Conservation (phyloP, 2,797 vertebrate genomes). For the Diplodus sargus region DNA sequence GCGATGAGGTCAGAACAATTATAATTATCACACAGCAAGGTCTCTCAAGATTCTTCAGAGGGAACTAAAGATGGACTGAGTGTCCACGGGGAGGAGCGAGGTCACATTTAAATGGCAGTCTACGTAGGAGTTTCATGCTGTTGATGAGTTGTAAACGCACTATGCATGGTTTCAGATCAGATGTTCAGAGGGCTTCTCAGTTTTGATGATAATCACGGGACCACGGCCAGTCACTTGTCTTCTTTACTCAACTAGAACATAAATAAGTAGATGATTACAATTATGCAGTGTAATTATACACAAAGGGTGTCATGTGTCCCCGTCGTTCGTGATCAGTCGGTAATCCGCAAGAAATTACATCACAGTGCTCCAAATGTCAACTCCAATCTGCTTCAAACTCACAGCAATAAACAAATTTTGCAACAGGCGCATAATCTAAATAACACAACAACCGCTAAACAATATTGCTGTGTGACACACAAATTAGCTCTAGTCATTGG, state of each 20-base stretch:
- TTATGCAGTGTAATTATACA: conserved; percentile 62
- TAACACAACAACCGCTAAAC: conserved; percentile 45
- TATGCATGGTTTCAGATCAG: conserved; percentile 20
- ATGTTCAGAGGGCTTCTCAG: conserved; percentile 31
- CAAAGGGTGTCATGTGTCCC: conserved; percentile 38
- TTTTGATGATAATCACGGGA: conserved; percentile 30
- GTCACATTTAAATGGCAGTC: conserved; percentile 18
- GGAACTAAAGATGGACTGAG: conserved; percentile 4
- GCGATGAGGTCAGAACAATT: conserved; percentile 21
- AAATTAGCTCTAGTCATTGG: conserved; percentile 54
- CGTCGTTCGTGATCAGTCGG: conserved; percentile 55
- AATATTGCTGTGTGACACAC: conserved; percentile 40
- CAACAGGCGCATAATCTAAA: conserved; percentile 45
- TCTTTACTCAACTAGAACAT: conserved; percentile 49
- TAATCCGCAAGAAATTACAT: conserved; percentile 64
- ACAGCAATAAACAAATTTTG: conserved; percentile 53
- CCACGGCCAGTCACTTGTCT: conserved; percentile 44
- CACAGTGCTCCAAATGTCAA: conserved; percentile 64
- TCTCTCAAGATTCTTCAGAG: neutral
- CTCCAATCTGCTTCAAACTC: conserved; percentile 55
- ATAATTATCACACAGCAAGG: conserved; percentile 12
- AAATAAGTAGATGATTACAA: conserved; percentile 57
- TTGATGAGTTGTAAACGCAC: neutral
- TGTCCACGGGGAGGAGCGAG: neutral
- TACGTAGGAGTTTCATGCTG: conserved; percentile 3